phyloP scores from a whole-genome alignment of 1,140 invertebrate genomes.

The Lycorma delicatula region DNA sequence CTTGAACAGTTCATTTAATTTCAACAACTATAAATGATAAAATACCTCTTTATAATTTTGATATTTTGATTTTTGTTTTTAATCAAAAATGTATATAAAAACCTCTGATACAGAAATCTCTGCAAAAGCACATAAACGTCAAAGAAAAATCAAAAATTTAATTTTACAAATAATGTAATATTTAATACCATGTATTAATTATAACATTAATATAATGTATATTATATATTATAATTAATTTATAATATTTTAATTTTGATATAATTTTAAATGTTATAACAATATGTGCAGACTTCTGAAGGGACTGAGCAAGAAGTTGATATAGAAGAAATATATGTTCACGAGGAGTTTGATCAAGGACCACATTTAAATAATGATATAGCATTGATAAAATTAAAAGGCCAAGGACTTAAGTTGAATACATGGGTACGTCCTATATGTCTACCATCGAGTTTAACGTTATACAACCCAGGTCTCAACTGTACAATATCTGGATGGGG shows the following conservation, averaged over 20 bases:
- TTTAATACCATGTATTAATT: background rate
- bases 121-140: too few species aligned
- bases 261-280: background rate
- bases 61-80: too few species aligned
- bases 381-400: slow-evolving; percentile 58
- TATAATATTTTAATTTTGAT: background rate
- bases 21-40: too few species aligned
- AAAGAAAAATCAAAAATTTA: too few species aligned
- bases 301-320: slow-evolving; percentile 54
- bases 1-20: too few species aligned
- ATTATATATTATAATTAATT: background rate
- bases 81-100: too few species aligned
- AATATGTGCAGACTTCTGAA: slow-evolving; percentile 42
- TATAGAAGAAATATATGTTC: slow-evolving; percentile 58
- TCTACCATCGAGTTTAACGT: slow-evolving; percentile 46
- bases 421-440: slow-evolving; percentile 66
- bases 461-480: slow-evolving; percentile 48
- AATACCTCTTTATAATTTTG: too few species aligned
- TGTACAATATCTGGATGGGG: slow-evolving; percentile 72
- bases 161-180: background rate
- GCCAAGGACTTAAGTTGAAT: slow-evolving; percentile 51
- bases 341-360: slow-evolving; percentile 54
- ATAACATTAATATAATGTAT: too few species aligned
- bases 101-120: too few species aligned
- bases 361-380: slow-evolving; percentile 66